Conservation (phyloP, 2,113 vertebrate species). For the Setophaga kirtlandii region DNA sequence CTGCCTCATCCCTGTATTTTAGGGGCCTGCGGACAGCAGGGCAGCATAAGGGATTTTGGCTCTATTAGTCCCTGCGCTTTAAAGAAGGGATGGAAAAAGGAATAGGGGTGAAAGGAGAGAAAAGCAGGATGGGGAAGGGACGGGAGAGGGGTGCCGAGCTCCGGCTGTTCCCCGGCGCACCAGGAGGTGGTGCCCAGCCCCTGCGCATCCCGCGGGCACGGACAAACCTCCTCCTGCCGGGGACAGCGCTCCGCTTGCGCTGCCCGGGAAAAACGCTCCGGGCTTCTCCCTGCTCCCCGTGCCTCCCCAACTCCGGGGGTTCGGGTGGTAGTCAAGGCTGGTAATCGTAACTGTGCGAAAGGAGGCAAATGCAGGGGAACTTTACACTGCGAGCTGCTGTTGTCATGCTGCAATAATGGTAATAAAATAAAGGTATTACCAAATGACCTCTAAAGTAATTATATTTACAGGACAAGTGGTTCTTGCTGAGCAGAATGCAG, state of each 20-base stretch:
- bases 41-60: not conserved
- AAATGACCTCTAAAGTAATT: not conserved
- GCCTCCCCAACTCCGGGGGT: not conserved
- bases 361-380: not conserved
- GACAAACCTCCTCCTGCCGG: not conserved
- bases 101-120: accelerated
- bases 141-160: not conserved
- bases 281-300: not conserved
- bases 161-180: constrained; percentile 54
- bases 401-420: not conserved
- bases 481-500: not conserved
- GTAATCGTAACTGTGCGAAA: not conserved
- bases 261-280: not conserved
- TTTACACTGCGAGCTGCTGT: not conserved
- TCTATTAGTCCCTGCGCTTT: accelerated
- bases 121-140: accelerated
- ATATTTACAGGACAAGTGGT: not conserved
- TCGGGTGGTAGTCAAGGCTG: not conserved
- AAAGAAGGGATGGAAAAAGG: not conserved
- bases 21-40: not conserved
- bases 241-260: not conserved
- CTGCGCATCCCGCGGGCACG: constrained; percentile 53
- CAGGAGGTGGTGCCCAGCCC: constrained; percentile 90
- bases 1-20: not conserved
- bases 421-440: constrained; percentile 15